Evolutionary conservation across 2,113 vertebrate species (phyloP), one percentile per base, ranked within the genome.

Genomic region (Pangasianodon hypophthalmus): DNA sequence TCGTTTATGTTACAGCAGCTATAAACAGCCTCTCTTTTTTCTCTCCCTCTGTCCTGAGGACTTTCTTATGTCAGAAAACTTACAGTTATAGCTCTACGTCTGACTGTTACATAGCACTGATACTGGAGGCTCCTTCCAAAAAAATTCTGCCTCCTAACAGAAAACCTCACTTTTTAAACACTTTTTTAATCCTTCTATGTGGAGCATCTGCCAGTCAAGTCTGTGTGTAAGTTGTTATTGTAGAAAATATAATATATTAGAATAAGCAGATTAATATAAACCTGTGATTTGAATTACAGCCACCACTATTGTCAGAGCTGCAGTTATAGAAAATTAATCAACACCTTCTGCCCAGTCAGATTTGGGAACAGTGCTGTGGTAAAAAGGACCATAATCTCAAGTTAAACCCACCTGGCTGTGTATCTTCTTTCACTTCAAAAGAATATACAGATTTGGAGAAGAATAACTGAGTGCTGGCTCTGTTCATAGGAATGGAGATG

Each of bases 371-470:
- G 48, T 54, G 80, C 52, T 13, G 81, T 41, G 19, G 18, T 41
- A 58, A 50, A n/a, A 79, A 87, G 60, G 21, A 54, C 54, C 11
- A 82, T 41, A 52, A 67, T 64, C 37, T 29, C 37, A 48, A 71
- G 11, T 46, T 24, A 13, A 75, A 56, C 88, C 90, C 79, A 96
- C 96, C 96, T 95, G 96, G 96, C 83, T 90, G 62, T 83, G 95
- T 95, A 93, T 96, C 95, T 93, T 96, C 96, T 88, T 88, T 94
- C 64, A 96, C 93, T 88, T 95, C 91, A 93, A 96, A 96, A 50
- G 95, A 95, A 93, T 95, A 95, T 64, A 95, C 93, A 69, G 90
- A 91, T 91, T 88, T 94, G 84, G 93, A 92, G 90, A 94, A 95
- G 89, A 91, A 93, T 91, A 93, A 91, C 90, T 91, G 93, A 89